These are phyloP conservation scores for Limnephilus auricula DNA, from an alignment of 2,888 invertebrate genomes.

Conservation along the genomic window DNA sequence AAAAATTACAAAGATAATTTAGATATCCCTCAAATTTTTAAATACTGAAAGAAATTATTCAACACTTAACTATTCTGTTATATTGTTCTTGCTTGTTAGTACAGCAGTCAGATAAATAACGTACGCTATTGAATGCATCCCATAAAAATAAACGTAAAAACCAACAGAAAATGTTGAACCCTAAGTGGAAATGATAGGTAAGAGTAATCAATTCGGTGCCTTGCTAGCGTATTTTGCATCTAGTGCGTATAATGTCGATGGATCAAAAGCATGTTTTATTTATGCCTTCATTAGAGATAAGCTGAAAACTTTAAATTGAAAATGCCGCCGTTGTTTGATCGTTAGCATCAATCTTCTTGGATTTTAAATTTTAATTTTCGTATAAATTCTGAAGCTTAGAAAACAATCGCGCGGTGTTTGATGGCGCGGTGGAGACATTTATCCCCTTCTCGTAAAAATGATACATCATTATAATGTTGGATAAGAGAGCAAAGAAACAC, in stretches of 20 bases:
- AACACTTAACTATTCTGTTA: too few species aligned
- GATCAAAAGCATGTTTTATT: slow-evolving; percentile 40
- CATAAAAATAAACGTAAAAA: too few species aligned
- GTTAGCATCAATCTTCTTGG: slow-evolving; percentile 43
- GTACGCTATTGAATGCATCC: too few species aligned
- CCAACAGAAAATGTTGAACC: too few species aligned
- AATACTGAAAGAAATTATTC: too few species aligned
- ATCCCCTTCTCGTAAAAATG: neutral
- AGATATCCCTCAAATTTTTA: too few species aligned
- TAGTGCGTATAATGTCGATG: neutral
- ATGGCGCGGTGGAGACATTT: neutral
- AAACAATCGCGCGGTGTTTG: neutral
- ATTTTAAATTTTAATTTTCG: slow-evolving; percentile 48
- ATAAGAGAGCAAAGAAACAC: neutral
- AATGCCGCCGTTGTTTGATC: slow-evolving; percentile 46
- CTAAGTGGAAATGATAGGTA: neutral
- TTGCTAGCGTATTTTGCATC: neutral
- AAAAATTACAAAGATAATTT: too few species aligned
- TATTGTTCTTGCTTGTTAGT: too few species aligned
- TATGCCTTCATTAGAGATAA: slow-evolving; percentile 51
- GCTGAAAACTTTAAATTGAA: slow-evolving; percentile 47
- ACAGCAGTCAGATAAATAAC: too few species aligned
- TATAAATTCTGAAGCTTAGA: slow-evolving; percentile 30
- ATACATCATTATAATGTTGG: neutral
- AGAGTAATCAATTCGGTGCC: neutral